Evolutionary conservation across 2,113 vertebrate species (phyloP).

Genomic region (Chloebia gouldiae): DNA sequence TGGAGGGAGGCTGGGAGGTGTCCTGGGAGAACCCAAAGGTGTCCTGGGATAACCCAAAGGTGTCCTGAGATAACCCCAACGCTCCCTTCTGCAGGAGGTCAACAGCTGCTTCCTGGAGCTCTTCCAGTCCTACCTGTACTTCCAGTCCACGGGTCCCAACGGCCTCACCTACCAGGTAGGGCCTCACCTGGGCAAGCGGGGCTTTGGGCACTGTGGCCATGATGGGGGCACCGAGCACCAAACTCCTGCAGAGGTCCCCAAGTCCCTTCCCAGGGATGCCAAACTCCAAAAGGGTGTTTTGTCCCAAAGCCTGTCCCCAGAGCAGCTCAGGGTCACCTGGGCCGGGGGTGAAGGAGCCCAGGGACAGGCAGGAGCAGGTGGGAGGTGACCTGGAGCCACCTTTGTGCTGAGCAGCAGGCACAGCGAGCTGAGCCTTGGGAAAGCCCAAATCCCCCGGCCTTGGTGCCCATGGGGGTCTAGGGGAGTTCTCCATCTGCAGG

Average conservation of each 20-base stretch:
- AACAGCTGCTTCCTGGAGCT: slow-evolving; percentile 93
- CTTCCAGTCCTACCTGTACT: slow-evolving; percentile 92
- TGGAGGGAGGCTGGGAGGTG: not conserved
- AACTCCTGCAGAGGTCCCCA: not conserved
- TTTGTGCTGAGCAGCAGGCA: not conserved
- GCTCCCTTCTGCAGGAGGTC: slow-evolving; percentile 75
- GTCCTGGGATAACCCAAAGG: not conserved
- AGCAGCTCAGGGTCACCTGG: not conserved
- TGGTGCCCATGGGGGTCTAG: not conserved
- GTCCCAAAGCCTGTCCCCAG: not conserved
- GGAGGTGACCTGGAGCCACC: not conserved
- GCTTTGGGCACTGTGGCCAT: not conserved
- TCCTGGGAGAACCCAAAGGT: not conserved
- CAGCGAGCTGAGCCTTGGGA: not conserved
- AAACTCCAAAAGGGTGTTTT: not conserved
- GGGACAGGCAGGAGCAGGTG: not conserved
- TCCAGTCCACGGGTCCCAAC: slow-evolving; percentile 84
- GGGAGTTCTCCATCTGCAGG: not conserved
- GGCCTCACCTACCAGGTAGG: slow-evolving; percentile 90
- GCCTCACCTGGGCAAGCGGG: not conserved
- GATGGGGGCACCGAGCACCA: not conserved
- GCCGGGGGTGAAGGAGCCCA: not conserved
- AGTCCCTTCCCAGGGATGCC: rapidly evolving
- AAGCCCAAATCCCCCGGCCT: not conserved
- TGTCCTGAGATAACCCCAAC: not conserved